Percentiles rank a stretch among this genome's conserved stretches.
Evolutionary conservation across 64 coral and sea anemone genomes (phyloP).

Genomic region (Actinia equina): DNA sequence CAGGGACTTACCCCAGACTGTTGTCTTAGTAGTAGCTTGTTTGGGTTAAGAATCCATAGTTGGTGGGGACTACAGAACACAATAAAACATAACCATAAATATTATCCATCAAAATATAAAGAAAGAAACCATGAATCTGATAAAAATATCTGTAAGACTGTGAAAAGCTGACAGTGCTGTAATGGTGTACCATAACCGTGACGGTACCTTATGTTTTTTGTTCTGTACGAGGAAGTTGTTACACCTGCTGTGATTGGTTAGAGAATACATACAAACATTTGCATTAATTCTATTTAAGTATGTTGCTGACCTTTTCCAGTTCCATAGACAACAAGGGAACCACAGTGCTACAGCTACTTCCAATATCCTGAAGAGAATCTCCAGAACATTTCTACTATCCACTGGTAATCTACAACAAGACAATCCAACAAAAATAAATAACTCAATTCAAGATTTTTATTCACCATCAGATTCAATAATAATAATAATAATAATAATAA

Average conservation of each 20-base stretch:
- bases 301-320: conserved; percentile 66
- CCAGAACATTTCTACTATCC: conserved; percentile 62
- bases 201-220: too few species aligned
- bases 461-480: too few species aligned
- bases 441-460: too few species aligned
- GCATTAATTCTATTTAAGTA: background rate
- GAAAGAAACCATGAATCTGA: too few species aligned
- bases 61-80: conserved; percentile 46
- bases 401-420: conserved; percentile 74
- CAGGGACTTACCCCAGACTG: background rate
- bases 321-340: conserved; percentile 95
- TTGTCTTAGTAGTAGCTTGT: conserved; percentile 54
- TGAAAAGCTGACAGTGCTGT: too few species aligned
- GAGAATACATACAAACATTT: too few species aligned
- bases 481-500: too few species aligned
- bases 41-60: conserved; percentile 93
- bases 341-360: conserved; percentile 84
- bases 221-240: background rate
- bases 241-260: too few species aligned
- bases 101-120: background rate
- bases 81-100: conserved; percentile 6
- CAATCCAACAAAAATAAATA: background rate
- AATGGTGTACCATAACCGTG: too few species aligned
- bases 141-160: too few species aligned
- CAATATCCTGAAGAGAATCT: conserved; percentile 83